phyloP scores from a whole-genome alignment of 1,140 invertebrate genomes.

The Trichogramma pretiosum region DNA sequence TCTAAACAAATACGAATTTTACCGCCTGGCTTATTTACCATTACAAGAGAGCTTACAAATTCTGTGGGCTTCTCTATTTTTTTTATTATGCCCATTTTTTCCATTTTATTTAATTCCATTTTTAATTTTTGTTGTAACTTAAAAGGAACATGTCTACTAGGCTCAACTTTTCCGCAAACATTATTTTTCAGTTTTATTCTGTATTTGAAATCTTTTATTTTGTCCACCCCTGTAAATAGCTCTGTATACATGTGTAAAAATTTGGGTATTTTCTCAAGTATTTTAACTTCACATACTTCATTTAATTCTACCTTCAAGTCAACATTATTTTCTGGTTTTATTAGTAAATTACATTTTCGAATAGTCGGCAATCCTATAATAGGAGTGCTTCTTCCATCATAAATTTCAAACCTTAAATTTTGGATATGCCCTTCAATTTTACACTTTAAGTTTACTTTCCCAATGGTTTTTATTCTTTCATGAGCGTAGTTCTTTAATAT shows the following conservation, averaged over 20 bases:
- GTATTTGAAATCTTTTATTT: conserved; percentile 13
- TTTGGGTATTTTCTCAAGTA: neutral
- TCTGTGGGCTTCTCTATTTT: conserved; percentile 17
- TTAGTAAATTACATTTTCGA: neutral
- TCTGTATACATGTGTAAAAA: neutral
- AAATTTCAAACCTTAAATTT: conserved; percentile 5
- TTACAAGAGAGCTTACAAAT: conserved; percentile 14
- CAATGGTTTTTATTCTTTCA: conserved; percentile 5
- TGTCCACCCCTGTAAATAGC: conserved; percentile 14
- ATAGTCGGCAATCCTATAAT: conserved; percentile 2
- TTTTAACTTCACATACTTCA: neutral
- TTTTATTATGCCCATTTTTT: conserved; percentile 15
- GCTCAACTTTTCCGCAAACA: conserved; percentile 1
- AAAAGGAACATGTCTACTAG: conserved; percentile 17
- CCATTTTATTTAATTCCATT: conserved; percentile 11
- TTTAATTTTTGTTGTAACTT: conserved; percentile 8
- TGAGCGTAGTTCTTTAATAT: conserved; percentile 2
- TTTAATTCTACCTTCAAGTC: too few species aligned
- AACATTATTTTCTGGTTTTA: neutral
- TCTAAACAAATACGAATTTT: conserved; percentile 13
- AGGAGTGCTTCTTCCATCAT: neutral
- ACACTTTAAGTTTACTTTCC: conserved; percentile 6
- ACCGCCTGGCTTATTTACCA: conserved; percentile 12
- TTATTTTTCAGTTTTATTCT: conserved; percentile 10
- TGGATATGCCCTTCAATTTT: conserved; percentile 1